Evolutionary conservation across 2,888 invertebrate species (phyloP).

Genomic region (Leptinotarsa rubiginosa): DNA sequence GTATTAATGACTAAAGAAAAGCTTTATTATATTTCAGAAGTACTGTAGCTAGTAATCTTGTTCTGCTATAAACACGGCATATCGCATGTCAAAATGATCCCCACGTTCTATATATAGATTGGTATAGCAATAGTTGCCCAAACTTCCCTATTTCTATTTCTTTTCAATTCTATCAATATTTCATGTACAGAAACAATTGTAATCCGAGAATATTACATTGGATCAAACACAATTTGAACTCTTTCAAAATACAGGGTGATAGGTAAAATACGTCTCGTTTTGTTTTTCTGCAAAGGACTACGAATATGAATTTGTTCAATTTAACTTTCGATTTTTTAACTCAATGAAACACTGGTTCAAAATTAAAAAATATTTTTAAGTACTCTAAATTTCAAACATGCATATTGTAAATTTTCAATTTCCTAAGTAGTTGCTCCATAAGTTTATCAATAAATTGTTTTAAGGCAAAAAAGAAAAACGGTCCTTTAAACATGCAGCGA

Average conservation of each 20-base stretch:
- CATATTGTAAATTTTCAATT: too few species aligned
- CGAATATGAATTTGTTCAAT: too few species aligned
- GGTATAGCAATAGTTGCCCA: slow-evolving; percentile 8
- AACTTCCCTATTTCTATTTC: slow-evolving; percentile 11
- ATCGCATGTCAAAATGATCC: slow-evolving; percentile 54
- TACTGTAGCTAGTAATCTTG: slow-evolving; percentile 41
- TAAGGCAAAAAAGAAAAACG: too few species aligned
- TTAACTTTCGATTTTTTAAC: too few species aligned
- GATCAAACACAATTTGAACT: slow-evolving; percentile 14
- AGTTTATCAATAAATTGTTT: too few species aligned
- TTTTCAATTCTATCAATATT: slow-evolving; percentile 8
- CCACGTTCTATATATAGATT: slow-evolving; percentile 31
- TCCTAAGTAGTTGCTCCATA: too few species aligned
- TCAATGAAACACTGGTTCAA: too few species aligned
- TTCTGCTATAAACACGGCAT: slow-evolving; percentile 50
- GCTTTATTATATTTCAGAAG: slow-evolving; percentile 45
- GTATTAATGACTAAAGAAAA: slow-evolving; percentile 44
- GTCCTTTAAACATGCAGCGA: too few species aligned
- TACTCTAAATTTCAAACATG: too few species aligned
- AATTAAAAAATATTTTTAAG: too few species aligned
- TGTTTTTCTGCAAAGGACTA: too few species aligned
- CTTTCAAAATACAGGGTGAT: background rate
- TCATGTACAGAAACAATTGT: slow-evolving; percentile 10
- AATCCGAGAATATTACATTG: slow-evolving; percentile 7
- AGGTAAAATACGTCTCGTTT: background rate